Evolutionary conservation across 2,113 vertebrate species (phyloP), one percentile per base, ranked within the genome.

Genomic region (Pterocles gutturalis): DNA sequence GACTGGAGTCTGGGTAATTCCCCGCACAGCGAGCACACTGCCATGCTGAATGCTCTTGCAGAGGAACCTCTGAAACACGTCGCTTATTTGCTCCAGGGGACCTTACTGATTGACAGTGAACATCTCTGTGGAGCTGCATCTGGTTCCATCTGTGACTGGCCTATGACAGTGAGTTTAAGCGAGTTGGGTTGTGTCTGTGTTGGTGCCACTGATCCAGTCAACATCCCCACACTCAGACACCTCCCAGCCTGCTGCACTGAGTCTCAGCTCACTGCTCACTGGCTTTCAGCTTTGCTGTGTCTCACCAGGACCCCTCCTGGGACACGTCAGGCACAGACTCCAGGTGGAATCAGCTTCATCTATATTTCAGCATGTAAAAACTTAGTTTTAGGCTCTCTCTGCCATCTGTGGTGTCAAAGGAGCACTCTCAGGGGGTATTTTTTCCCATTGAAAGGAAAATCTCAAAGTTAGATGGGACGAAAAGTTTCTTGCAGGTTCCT

Each of bases 191-290:
- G 36, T 29, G 18, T 51, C 28, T 90, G 31, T 61, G 51, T 46
- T 80, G 36, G 13, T 83, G 45, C n/a, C 62, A 49, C 49, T 17
- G 7, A 49, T 26, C 17, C 38, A 33, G 49, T 61, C 60, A 76
- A 2, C 29, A 66, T 12, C 31, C 19, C 16, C 62, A 34, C 0
- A 0, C 46, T 0, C 31, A 49, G 33, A 38, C 48, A 80, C 9
- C 13, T 80, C 9, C 14, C 25, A 81, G 64, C 2, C 18, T 3
- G 0, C 69, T 62, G 24, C 48, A 19, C 17, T 34, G 25, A 34
- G 19, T 19, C n/a, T 67, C 76, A 81, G 26, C 22, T 76, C 48
- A 11, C 24, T 89, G 67, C 14, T 66, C 18, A 51, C 13, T 3
- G 1, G 15, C 11, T 75, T 92, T 71, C 66, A 93, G 25, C 36